Conservation (phyloP, 2,888 invertebrate species). For the Peribatodes rhomboidaria region DNA sequence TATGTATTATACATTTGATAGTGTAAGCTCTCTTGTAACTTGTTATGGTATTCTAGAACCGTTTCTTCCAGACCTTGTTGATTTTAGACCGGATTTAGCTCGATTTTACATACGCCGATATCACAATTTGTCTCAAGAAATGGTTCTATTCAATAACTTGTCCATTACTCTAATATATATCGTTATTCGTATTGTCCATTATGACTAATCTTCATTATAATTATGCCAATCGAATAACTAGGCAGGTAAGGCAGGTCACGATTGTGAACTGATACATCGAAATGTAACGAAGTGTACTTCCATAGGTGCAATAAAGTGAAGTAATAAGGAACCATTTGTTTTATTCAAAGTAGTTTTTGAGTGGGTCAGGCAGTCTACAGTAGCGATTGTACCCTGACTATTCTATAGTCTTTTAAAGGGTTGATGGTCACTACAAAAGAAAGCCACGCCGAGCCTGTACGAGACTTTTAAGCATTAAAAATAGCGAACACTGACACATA, state of each 20-base stretch:
- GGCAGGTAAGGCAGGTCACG: conserved; percentile 51
- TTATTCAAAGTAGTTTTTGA: conserved; percentile 37
- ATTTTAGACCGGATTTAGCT: conserved; percentile 1
- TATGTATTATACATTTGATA: conserved; percentile 58
- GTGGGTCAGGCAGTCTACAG: too few species aligned
- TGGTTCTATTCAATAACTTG: conserved; percentile 28
- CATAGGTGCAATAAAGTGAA: conserved; percentile 85
- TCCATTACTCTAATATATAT: conserved; percentile 27
- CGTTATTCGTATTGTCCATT: conserved; percentile 36
- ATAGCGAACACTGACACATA: too few species aligned
- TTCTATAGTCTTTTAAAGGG: too few species aligned
- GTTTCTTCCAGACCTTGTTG: conserved; percentile 30
- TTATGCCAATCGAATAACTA: conserved; percentile 54
- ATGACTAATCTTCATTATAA: conserved; percentile 48
- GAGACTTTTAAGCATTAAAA: too few species aligned
- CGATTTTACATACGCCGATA: not conserved
- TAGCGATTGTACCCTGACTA: too few species aligned
- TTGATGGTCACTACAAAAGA: too few species aligned
- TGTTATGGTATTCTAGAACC: conserved; percentile 32
- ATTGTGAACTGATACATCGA: conserved; percentile 68
- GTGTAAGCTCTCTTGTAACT: conserved; percentile 52
- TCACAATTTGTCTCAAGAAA: conserved; percentile 27
- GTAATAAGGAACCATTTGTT: conserved; percentile 59
- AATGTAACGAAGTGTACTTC: conserved; percentile 84
- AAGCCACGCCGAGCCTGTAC: too few species aligned